Evolutionary conservation across 2,113 vertebrate species (phyloP).

Genomic region (Pelmatolapia mariae): DNA sequence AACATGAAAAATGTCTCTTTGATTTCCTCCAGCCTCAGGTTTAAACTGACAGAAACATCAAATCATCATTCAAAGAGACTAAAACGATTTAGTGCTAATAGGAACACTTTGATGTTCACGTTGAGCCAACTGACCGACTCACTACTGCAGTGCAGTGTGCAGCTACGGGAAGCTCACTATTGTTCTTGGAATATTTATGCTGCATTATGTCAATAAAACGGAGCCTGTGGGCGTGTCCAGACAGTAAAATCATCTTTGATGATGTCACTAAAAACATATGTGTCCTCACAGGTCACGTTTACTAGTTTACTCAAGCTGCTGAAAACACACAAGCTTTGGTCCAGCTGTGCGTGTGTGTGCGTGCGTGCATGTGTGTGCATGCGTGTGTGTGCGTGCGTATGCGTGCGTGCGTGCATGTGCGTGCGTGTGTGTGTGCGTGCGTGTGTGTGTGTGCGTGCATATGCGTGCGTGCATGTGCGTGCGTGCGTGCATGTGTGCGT

Average conservation of each 20-base stretch:
- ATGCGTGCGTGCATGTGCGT: not conserved
- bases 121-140: not conserved
- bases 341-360: not conserved
- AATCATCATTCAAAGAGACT: not conserved
- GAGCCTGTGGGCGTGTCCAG: not conserved
- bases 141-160: not conserved
- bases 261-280: not conserved
- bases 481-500: not conserved
- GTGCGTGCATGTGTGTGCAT: rapidly evolving
- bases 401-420: not conserved
- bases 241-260: not conserved
- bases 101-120: not conserved
- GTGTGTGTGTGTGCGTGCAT: not conserved
- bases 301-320: not conserved
- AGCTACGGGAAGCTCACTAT: rapidly evolving
- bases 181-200: rapidly evolving
- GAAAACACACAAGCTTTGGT: not conserved
- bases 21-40: not conserved
- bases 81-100: not conserved
- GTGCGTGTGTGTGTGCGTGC: rapidly evolving
- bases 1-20: not conserved
- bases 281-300: not conserved
- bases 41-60: not conserved
- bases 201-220: rapidly evolving
- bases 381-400: rapidly evolving